Evolutionary conservation across 2,888 invertebrate genomes (phyloP), one percentile per base, ranked within the genome.

Genomic region (Lycia hirtaria): DNA sequence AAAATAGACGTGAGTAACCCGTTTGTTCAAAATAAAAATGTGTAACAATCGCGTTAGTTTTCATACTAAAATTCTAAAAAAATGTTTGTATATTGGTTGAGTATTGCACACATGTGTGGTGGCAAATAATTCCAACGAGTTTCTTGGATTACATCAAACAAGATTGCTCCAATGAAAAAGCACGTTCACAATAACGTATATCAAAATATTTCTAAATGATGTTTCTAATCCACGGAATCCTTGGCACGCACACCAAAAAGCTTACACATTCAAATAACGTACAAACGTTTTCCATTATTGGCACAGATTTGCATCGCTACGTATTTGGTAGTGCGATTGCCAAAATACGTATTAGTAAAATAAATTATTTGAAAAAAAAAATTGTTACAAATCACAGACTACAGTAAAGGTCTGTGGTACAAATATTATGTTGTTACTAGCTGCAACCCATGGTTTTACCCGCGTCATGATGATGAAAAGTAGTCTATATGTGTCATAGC

Each of bases 241-340:
- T 84, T 84, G 83, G 84, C 83, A 84, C 78, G 74, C 76, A 78
- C 65, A 71, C 70, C 65, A 67, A 70, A 55, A 65, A 78, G 80
- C 80, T 85, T 84, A 83, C 76, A 83, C 70, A 81, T 83, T 80
- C 83, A 80, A 81, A 83, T 84, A 85, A 80, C 78, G 78, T 81
- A 78, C 75, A 44, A 53, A 69, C 60, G 72, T 69, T 76, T 78
- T 77, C 75, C 74, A 72, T 72, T 72, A 72, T 54, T 15, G 59
- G 63, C 75, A 72, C 71, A 44, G 69, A 54, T 60, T 65, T 54
- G 52, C 60, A 68, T 59, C 61, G 41, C 69, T 68, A 68, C 60
- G 67, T 53, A 63, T 67, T 62, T 66, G 65, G 65, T 66, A 63
- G 60, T 62, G 65, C 60, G 62, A 50, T 38, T 44, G 51, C 60